Conservation (phyloP, 1,140 invertebrate species). For the Samia ricini region DNA sequence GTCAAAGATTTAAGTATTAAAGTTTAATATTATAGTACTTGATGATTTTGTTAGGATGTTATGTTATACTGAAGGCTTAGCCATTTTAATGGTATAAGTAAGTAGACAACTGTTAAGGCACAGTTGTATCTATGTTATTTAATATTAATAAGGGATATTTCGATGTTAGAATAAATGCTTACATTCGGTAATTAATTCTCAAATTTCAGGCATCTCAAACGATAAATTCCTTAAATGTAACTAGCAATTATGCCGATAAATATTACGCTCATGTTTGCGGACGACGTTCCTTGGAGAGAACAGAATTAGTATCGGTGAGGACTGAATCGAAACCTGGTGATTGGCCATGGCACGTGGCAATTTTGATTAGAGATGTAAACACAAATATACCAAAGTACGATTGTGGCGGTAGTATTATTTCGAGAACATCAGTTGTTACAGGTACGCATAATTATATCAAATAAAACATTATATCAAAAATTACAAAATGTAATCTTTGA, state of each 20-base stretch:
- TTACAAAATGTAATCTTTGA: too few species aligned
- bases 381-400: constrained; percentile 45
- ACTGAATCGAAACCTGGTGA: constrained; percentile 80
- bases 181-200: not conserved
- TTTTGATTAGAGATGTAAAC: constrained; percentile 85
- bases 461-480: too few species aligned
- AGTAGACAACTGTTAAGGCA: too few species aligned
- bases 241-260: constrained; percentile 18
- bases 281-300: constrained; percentile 49
- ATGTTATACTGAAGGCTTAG: too few species aligned
- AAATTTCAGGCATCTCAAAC: constrained; percentile 36
- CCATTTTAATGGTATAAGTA: too few species aligned
- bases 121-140: too few species aligned
- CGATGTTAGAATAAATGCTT: too few species aligned
- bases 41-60: too few species aligned
- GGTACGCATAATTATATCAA: constrained; percentile 33
- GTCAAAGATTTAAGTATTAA: too few species aligned
- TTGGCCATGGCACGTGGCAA: constrained; percentile 93
- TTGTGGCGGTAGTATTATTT: constrained; percentile 70
- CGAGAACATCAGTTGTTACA: constrained; percentile 60
- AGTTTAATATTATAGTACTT: too few species aligned
- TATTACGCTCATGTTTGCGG: constrained; percentile 54
- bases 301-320: constrained; percentile 55
- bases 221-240: constrained; percentile 42
- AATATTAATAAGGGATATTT: too few species aligned